Conservation (phyloP, 2,797 vertebrate genomes). For the Florisuga fusca region DNA sequence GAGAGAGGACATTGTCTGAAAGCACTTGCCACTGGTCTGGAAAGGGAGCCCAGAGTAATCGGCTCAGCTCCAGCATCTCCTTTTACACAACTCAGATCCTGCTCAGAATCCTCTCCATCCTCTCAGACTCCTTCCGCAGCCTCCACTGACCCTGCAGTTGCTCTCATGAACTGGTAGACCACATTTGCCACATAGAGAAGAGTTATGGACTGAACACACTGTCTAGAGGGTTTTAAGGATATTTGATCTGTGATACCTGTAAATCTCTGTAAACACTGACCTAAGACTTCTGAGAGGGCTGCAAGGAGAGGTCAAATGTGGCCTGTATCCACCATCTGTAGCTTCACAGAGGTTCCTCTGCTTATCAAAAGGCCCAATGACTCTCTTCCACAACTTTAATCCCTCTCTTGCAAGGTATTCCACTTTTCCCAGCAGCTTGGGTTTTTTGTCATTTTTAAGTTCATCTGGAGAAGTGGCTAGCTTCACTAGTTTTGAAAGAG, state of each 20-base stretch:
- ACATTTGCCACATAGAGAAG: background rate
- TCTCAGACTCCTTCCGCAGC: background rate
- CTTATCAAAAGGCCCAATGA: background rate
- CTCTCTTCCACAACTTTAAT: background rate
- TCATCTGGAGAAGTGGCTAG: background rate
- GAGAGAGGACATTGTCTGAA: background rate
- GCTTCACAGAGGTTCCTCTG: background rate
- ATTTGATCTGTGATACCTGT: background rate
- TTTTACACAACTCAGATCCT: background rate
- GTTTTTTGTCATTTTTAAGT: conserved; percentile 37
- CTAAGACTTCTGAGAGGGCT: background rate
- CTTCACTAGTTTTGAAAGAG: background rate
- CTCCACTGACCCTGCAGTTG: background rate
- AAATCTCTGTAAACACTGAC: background rate
- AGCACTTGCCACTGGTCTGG: background rate
- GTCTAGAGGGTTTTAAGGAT: background rate
- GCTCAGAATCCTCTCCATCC: background rate
- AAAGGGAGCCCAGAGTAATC: background rate
- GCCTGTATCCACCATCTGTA: background rate
- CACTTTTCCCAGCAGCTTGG: background rate
- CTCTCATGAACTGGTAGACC: background rate
- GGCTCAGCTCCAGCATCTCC: background rate
- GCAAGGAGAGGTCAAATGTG: background rate
- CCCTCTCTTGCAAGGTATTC: background rate
- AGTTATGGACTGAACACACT: rapidly evolving